Evolutionary conservation across 2,113 vertebrate genomes (phyloP).

Genomic region (Fregata magnificens): DNA sequence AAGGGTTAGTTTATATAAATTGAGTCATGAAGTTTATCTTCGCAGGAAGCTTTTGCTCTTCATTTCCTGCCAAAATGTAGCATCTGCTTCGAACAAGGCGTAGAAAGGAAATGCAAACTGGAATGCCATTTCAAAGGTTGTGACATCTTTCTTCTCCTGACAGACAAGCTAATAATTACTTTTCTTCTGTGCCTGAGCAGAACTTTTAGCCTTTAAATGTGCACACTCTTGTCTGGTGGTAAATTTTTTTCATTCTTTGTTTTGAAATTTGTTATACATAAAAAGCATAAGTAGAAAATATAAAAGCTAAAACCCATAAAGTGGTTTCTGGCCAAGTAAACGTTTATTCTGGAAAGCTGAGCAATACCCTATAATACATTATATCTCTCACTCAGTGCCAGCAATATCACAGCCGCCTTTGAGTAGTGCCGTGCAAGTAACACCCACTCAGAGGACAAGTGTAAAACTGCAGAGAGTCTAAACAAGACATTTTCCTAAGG

Average conservation of each 20-base stretch:
- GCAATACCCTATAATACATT: neutral
- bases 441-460: neutral
- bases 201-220: neutral
- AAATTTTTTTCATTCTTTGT: neutral
- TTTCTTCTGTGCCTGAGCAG: neutral
- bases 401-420: neutral
- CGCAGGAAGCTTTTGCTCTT: neutral
- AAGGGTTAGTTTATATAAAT: neutral
- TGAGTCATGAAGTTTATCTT: neutral
- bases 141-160: neutral
- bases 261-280: neutral
- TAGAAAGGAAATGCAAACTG: neutral
- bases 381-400: neutral
- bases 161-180: neutral
- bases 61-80: neutral
- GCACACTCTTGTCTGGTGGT: neutral
- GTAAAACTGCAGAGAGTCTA: neutral
- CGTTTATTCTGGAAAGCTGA: neutral
- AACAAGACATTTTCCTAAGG: neutral
- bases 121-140: neutral
- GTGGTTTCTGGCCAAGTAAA: neutral
- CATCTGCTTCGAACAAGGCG: accelerated
- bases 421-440: neutral
- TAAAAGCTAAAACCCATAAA: neutral
- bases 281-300: neutral